Evolutionary conservation across 2,888 invertebrate species (phyloP), one percentile per base, ranked within the genome.

Genomic region (Hypsopygia costalis): DNA sequence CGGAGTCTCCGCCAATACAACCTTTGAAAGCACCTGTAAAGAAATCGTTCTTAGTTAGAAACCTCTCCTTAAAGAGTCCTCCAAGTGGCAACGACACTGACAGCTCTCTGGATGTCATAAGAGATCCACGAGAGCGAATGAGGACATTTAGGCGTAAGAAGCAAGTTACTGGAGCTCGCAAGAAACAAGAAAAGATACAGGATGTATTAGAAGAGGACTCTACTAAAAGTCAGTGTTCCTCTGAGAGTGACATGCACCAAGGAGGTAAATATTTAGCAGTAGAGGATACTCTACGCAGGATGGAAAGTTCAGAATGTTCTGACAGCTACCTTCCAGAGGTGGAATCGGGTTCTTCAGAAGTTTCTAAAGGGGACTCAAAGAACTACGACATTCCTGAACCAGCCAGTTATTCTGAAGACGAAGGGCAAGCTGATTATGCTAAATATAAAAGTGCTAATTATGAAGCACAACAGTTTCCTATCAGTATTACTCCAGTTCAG

Each of bases 21-120:
- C 90, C 93, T 22, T 88, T 91, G 34, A 92, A 93, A 58, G 91
- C 91, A 4, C 90, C 92, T 0, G 91, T 91, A 10, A 94, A 93
- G 70, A 91, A 91, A 37, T 91, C 93, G 0, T 61, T 93, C 21
- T 76, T 92, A 1, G 90, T 91, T 46, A 85, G 90, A 51, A 89
- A 91, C 49, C 89, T 91, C 56, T 91, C 92, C 8, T 75, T 92
- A 22, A 92, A 93, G 62, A 93, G 93, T 71, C 93, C 93, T 8
- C 93, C 93, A 0, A 94, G 93, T 61, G 94, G 93, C 42, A 94
- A 94, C 54, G 94, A 94, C 49, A 94, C 94, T 0, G 94, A 94
- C 46, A 94, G 94, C 58, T 94, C 93, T 0, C 65, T 92, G 44
- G 92, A 92, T 62, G 87, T 92, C 16, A 91, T 92, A 43, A 91